phyloP scores from a whole-genome alignment of 1,140 invertebrate species.

The Drosophila teissieri region DNA sequence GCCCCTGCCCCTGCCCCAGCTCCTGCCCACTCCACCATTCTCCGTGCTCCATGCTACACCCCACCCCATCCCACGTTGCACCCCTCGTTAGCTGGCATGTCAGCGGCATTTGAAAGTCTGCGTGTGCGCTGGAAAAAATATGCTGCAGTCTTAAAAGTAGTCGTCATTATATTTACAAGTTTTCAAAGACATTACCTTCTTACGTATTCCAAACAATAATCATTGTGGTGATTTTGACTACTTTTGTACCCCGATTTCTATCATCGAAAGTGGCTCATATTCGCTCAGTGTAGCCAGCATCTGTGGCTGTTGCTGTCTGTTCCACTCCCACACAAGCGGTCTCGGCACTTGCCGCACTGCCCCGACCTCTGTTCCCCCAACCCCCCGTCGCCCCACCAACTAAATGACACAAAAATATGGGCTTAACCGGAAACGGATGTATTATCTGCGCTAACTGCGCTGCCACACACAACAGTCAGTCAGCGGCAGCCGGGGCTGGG shows the following conservation, averaged over 20 bases:
- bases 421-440: constrained; percentile 85
- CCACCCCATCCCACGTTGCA: constrained; percentile 3
- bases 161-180: neutral
- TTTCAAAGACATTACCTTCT: too few species aligned
- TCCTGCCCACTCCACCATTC: constrained; percentile 9
- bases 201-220: too few species aligned
- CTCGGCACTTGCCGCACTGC: constrained; percentile 18
- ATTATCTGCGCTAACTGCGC: constrained; percentile 85
- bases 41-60: too few species aligned
- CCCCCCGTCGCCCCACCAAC: constrained; percentile 9
- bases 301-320: constrained; percentile 64
- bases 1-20: neutral
- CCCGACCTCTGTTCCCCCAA: neutral
- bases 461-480: constrained; percentile 51
- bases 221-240: too few species aligned
- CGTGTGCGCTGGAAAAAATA: constrained; percentile 3
- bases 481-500: constrained; percentile 45
- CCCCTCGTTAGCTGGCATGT: constrained; percentile 58
- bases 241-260: too few species aligned
- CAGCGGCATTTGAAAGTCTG: constrained; percentile 56
- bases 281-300: constrained; percentile 62
- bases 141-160: neutral
- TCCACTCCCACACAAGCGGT: constrained; percentile 57
- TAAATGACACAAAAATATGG: constrained; percentile 84
- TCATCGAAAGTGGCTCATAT: neutral